phyloP scores from a whole-genome alignment of 2,113 vertebrate species.

The Myrmecobius fasciatus region DNA sequence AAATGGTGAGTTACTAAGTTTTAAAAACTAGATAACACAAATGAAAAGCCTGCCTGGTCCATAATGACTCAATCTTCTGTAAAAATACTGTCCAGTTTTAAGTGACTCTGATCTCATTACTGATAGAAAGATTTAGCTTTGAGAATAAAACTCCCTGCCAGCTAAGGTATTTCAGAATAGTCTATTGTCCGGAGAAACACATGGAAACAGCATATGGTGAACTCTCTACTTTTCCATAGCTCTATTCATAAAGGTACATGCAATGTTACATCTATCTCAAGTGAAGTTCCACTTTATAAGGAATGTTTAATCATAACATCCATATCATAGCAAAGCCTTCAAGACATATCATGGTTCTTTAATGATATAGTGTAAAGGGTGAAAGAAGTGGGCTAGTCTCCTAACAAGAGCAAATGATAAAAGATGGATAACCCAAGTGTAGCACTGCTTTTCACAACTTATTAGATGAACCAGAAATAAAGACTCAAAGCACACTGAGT shows the following conservation, averaged over 20 bases:
- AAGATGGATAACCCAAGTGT: not conserved
- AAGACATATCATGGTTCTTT: not conserved
- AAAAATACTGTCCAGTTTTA: not conserved
- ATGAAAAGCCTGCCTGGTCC: conserved; percentile 1
- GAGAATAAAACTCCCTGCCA: conserved; percentile 40
- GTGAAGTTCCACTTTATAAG: conserved; percentile 6
- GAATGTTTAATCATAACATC: not conserved
- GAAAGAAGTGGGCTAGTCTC: not conserved
- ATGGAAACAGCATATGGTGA: not conserved
- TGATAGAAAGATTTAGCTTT: not conserved
- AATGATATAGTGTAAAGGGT: conserved; percentile 1
- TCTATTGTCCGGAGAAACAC: not conserved
- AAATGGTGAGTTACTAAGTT: not conserved
- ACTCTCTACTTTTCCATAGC: not conserved
- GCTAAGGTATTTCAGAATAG: not conserved
- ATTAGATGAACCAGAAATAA: not conserved
- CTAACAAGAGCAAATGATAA: not conserved
- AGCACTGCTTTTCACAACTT: not conserved
- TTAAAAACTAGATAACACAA: conserved; percentile 12
- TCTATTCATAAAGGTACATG: not conserved
- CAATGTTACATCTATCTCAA: not conserved
- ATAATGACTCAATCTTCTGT: conserved; percentile 8
- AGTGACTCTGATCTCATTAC: conserved; percentile 16
- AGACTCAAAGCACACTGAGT: not conserved
- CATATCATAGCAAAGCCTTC: not conserved